These are phyloP conservation scores for Heliconius cydno DNA, from an alignment of 2,888 invertebrate species.

Conservation along the genomic window DNA sequence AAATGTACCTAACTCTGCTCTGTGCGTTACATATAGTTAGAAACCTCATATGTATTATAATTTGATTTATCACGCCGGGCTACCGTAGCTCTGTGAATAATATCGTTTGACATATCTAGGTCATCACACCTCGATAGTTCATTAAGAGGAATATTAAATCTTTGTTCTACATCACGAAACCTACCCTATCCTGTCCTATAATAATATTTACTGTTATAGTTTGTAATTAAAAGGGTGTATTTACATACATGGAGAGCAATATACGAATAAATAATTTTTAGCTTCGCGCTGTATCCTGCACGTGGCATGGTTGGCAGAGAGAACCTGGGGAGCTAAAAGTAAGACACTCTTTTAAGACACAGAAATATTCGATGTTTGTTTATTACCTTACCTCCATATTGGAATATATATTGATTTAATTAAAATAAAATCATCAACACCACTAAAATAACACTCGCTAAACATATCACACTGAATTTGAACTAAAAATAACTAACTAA, in stretches of 20 bases:
- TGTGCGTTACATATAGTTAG: not conserved
- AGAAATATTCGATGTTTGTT: not conserved
- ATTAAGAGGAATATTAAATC: constrained; percentile 10
- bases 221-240: no score
- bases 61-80: constrained; percentile 2
- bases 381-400: not conserved
- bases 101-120: constrained; percentile 13
- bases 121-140: constrained; percentile 19
- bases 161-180: not conserved
- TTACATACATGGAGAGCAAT: no score
- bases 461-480: not conserved
- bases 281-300: not conserved
- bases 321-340: not conserved
- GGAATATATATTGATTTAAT: not conserved
- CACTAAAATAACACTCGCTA: not conserved
- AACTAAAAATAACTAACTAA: constrained; percentile 14
- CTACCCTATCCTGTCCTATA: no score
- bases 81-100: not conserved
- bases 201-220: no score
- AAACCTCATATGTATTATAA: not conserved
- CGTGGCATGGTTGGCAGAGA: not conserved
- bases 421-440: not conserved
- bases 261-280: not conserved
- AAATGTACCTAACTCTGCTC: not conserved
- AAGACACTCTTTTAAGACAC: not conserved